Conservation (phyloP, 37 sponge, comb jelly and placozoan species). For the Geodia barretti region DNA sequence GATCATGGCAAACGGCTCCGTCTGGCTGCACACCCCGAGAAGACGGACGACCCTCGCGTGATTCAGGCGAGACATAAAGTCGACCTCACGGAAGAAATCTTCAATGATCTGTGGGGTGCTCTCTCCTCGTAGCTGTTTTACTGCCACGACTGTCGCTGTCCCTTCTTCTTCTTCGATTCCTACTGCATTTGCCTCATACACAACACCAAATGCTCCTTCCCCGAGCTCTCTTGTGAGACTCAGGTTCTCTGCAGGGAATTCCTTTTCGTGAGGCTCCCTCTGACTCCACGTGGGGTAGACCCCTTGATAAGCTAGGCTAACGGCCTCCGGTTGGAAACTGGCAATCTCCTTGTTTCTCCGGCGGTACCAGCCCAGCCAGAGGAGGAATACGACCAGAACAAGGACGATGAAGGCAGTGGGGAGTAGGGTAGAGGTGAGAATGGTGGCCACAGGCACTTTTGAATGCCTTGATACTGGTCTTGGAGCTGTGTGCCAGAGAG, state of each 20-base stretch:
- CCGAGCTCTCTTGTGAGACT: slow-evolving; percentile 29
- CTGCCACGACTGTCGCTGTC: slow-evolving; percentile 33
- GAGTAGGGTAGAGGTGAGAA: not conserved
- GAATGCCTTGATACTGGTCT: no score
- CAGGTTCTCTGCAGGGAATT: slow-evolving; percentile 37
- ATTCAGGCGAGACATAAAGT: slow-evolving; percentile 50
- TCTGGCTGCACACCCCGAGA: slow-evolving; percentile 44
- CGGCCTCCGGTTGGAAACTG: slow-evolving; percentile 7
- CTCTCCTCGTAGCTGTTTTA: slow-evolving; percentile 38
- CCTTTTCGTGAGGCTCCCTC: slow-evolving; percentile 41
- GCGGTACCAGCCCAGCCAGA: slow-evolving; percentile 31
- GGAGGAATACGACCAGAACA: not conserved
- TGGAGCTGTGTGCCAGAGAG: no score
- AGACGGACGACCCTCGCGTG: slow-evolving; percentile 49
- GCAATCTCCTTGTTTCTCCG: not conserved
- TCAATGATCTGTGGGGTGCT: slow-evolving; percentile 14
- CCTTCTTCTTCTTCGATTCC: slow-evolving; percentile 12
- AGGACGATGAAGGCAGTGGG: not conserved
- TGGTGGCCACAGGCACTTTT: not conserved
- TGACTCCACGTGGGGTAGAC: not conserved
- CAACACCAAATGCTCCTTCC: slow-evolving; percentile 71
- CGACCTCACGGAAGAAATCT: slow-evolving; percentile 65
- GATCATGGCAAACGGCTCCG: slow-evolving; percentile 61
- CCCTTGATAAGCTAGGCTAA: slow-evolving; percentile 21
- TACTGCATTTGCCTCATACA: slow-evolving; percentile 34